Percentiles rank a stretch among this genome's conserved stretches.
Evolutionary conservation across 1,140 invertebrate genomes (phyloP).

Genomic region (Sesamia nonagrioides): DNA sequence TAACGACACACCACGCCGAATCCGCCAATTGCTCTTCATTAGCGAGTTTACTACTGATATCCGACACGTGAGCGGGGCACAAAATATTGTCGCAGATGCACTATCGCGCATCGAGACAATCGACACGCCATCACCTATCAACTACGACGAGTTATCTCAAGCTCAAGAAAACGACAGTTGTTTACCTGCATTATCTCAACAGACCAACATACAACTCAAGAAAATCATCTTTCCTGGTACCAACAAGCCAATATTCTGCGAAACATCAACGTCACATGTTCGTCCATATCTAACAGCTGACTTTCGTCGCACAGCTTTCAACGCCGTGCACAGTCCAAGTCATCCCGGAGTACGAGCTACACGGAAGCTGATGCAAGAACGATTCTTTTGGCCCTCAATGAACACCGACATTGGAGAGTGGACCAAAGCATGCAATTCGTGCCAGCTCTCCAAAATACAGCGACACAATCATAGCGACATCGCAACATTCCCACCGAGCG

Average conservation of each 20-base stretch:
- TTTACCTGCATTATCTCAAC: neutral
- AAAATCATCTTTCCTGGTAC: neutral
- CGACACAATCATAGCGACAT: neutral
- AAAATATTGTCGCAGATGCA: no score
- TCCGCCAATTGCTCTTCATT: no score
- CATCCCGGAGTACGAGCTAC: constrained; percentile 21
- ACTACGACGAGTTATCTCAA: constrained; percentile 1
- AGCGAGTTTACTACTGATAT: no score
- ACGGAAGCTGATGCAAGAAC: no score
- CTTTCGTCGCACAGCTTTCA: neutral
- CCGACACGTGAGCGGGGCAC: no score
- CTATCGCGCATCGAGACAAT: no score
- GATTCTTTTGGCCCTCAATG: neutral
- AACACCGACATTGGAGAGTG: neutral
- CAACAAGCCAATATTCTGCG: neutral
- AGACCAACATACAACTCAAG: neutral
- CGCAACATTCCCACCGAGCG: neutral
- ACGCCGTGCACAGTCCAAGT: constrained; percentile 5
- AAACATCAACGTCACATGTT: constrained; percentile 9
- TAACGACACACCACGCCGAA: no score
- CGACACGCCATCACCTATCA: no score
- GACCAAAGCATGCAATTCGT: neutral
- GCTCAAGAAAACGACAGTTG: neutral
- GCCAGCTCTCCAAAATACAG: neutral
- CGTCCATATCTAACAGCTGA: constrained; percentile 19